Evolutionary conservation across 2,113 vertebrate genomes (phyloP), one percentile per base, ranked within the genome.

Genomic region (Microcebus lehilahytsara): DNA sequence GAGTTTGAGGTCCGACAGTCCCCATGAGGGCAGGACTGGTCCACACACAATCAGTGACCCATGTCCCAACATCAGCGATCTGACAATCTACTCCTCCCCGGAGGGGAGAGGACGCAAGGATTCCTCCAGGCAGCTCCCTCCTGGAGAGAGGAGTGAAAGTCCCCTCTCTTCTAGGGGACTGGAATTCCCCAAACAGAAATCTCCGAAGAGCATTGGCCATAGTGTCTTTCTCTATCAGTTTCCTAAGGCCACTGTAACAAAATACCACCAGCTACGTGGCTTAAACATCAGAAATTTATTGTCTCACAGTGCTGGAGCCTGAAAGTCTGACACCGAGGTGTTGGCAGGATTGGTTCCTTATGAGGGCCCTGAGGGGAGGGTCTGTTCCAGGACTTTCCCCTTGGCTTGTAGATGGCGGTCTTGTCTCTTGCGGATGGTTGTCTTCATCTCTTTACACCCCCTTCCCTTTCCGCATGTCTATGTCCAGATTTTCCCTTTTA

Each of bases 371-470:
- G 40, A 53, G 30, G 56, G n/a, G 9, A 37, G 49, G 5, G 27
- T 13, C n/a, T 77, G 32, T 69, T 86, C 27, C 49, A 62, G 67
- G 40, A 9, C 77, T 94, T 74, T 78, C n/a, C 60, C n/a, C 11
- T 46, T 20, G 37, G 17, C 16, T 16, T 46, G 40, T 49, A 71
- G 25, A 49, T 19, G 9, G 11, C 10, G 0, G 0, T 69, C 34
- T 83, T 75, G 30, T 25, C 49, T 49, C 12, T 19, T 0, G 19
- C 1, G 19, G 9, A 37, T 1, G 2, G 69, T 10, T 22, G 37
- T 71, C n/a, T 40, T 40, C 20, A 17, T 22, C 27, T 80, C 42
- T 84, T 11, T 23, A 34, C n/a, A n/a, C 5, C 88, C 32, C 30
- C 37, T 75, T 78, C 46, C 40, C 30, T 71, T 34, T 58, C 0